Conservation (phyloP, 2,797 vertebrate genomes). For the Uromys caudimaculatus region DNA sequence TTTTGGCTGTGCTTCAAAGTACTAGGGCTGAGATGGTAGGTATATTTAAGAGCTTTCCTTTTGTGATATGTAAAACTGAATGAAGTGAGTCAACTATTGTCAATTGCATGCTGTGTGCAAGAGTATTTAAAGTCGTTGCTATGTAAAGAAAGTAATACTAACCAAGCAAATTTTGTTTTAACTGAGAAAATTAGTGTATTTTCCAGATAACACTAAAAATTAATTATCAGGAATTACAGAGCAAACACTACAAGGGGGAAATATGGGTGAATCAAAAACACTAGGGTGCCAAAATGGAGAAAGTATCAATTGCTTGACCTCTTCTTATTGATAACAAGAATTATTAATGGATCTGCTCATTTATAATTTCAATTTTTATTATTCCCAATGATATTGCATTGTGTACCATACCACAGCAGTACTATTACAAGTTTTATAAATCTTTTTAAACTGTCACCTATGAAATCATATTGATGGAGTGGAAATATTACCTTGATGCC, state of each 20-base stretch:
- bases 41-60: not conserved
- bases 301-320: not conserved
- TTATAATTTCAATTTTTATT: not conserved
- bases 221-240: not conserved
- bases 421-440: not conserved
- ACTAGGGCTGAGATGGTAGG: not conserved
- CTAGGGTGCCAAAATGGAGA: not conserved
- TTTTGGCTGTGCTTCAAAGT: not conserved
- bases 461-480: not conserved
- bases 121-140: conserved; percentile 35
- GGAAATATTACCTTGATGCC: not conserved
- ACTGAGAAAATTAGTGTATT: not conserved
- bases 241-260: not conserved
- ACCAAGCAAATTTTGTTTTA: not conserved
- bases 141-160: not conserved
- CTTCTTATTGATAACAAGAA: not conserved
- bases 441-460: not conserved
- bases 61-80: conserved; percentile 54
- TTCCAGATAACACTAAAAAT: conserved; percentile 14
- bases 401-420: not conserved
- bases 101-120: conserved; percentile 1
- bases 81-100: conserved; percentile 16
- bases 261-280: not conserved
- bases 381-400: not conserved
- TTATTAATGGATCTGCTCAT: not conserved